These are phyloP conservation scores for Dipodomys stephensi DNA, from an alignment of 2,113 vertebrate genomes.

Conservation along the genomic window DNA sequence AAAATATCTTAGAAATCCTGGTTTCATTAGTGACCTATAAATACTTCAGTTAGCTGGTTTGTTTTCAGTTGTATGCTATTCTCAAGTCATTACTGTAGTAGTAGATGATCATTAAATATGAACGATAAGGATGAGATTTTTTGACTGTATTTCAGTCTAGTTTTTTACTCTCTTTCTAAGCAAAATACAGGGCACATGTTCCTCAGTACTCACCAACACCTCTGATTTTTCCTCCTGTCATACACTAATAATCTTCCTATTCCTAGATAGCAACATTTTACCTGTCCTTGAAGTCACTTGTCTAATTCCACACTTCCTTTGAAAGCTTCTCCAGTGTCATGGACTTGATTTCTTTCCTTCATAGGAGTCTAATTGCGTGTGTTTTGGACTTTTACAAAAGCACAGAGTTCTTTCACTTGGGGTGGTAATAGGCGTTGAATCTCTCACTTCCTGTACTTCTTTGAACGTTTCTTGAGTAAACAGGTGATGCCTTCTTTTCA, in stretches of 20 bases:
- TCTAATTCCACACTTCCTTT: not conserved
- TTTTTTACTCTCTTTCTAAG: conserved; percentile 5
- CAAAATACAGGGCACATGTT: not conserved
- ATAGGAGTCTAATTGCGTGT: not conserved
- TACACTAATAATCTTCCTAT: not conserved
- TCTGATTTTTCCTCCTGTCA: not conserved
- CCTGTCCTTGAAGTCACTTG: not conserved
- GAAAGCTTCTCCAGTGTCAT: not conserved
- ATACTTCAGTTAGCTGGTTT: not conserved
- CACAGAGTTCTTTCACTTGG: not conserved
- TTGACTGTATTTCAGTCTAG: not conserved
- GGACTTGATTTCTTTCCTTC: not conserved
- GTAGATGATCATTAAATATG: not conserved
- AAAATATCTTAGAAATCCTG: not conserved
- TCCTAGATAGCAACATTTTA: not conserved
- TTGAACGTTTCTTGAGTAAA: conserved; percentile 19
- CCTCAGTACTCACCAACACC: not conserved
- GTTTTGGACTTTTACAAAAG: not conserved
- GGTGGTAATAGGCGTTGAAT: not conserved
- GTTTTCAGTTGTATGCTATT: conserved; percentile 1
- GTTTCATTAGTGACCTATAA: not conserved
- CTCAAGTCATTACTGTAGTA: not conserved
- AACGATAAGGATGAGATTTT: not conserved
- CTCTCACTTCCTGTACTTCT: not conserved
- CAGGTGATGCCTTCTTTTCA: not conserved